Percentiles rank a stretch among this genome's conserved stretches.
These are phyloP conservation scores for Enteromius anoplus DNA, from an alignment of 2,797 vertebrate genomes.

Conservation along the genomic window DNA sequence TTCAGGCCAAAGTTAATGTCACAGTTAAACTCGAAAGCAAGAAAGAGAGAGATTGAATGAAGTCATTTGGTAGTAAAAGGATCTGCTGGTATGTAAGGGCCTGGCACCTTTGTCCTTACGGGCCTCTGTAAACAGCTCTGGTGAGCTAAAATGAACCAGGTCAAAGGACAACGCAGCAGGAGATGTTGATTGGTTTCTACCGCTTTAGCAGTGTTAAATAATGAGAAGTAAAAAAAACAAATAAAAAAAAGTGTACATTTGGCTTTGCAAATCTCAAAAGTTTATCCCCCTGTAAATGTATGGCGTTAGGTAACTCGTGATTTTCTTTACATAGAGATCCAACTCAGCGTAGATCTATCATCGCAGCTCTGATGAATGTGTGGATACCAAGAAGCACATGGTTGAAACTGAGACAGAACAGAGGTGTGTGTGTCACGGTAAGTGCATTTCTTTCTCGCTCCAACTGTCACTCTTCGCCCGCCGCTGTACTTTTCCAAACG, in stretches of 20 bases:
- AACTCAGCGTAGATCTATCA: slow-evolving; percentile 54
- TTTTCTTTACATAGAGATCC: slow-evolving; percentile 46
- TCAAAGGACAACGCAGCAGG: background rate
- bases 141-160: slow-evolving; percentile 8
- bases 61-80: slow-evolving; percentile 60
- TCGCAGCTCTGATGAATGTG: slow-evolving; percentile 56
- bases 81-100: slow-evolving; percentile 21
- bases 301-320: slow-evolving; percentile 30
- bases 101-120: background rate
- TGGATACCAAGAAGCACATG: slow-evolving; percentile 54
- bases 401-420: slow-evolving; percentile 51
- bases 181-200: background rate
- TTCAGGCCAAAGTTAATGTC: slow-evolving; percentile 59
- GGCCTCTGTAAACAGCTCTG: slow-evolving; percentile 22
- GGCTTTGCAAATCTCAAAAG: background rate
- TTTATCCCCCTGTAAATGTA: background rate
- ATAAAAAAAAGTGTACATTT: background rate
- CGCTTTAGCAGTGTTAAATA: background rate
- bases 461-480: background rate
- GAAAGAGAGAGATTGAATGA: slow-evolving; percentile 16
- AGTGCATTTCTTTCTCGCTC: background rate
- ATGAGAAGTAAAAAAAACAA: background rate
- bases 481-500: background rate
- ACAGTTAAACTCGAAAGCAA: slow-evolving; percentile 51
- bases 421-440: slow-evolving; percentile 31